Conservation (phyloP, 2,888 invertebrate species). For the Dioctria rufipes region DNA sequence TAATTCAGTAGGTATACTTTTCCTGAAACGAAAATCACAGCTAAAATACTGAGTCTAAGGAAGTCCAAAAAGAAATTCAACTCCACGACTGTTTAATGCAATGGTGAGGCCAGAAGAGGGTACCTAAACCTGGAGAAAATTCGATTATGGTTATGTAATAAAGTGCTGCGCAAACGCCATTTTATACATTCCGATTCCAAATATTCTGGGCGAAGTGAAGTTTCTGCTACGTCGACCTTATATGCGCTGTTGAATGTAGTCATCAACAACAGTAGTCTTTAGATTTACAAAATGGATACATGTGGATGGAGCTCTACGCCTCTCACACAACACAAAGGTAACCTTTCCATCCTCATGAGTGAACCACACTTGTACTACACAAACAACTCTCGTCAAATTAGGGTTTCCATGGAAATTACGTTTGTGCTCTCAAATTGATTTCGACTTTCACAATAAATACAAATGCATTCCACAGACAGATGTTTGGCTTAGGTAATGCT, state of each 20-base stretch:
- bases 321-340: background rate
- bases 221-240: background rate
- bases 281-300: background rate
- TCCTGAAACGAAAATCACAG: background rate
- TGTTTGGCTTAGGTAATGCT: too few species aligned
- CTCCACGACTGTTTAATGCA: background rate
- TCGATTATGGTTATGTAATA: conserved; percentile 47
- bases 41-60: too few species aligned
- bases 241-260: background rate
- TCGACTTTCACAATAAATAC: background rate
- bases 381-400: too few species aligned
- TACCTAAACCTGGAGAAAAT: conserved; percentile 22
- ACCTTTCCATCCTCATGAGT: background rate
- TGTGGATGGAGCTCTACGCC: background rate
- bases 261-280: conserved; percentile 3
- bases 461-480: too few species aligned
- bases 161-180: conserved; percentile 50
- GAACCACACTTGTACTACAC: too few species aligned
- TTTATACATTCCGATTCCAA: background rate
- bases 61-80: too few species aligned
- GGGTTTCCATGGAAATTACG: conserved; percentile 40
- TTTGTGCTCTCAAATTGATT: background rate
- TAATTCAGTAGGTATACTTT: background rate
- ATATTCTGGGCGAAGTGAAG: background rate
- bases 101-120: background rate